A percentile compares a stretch with the other conserved stretches of the same genome.
phyloP scores from a whole-genome alignment of 2,888 invertebrate genomes.

The Hesperia comma region DNA sequence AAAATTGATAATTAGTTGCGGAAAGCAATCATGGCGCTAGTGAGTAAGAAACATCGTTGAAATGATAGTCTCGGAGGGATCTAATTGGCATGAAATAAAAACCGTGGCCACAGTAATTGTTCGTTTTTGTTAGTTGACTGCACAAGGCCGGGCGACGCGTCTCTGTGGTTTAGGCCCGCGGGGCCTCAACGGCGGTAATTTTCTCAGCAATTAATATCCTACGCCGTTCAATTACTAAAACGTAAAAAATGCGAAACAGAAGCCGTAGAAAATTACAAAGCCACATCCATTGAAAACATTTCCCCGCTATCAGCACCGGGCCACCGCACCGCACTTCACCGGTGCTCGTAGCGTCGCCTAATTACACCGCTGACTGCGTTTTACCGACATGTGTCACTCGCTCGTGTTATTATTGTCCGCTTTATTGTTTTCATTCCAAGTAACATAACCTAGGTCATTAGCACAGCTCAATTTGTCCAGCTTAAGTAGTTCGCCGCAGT shows the following conservation, averaged over 20 bases:
- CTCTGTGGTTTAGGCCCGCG: constrained; percentile 73
- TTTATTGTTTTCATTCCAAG: constrained; percentile 34
- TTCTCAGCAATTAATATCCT: constrained; percentile 79
- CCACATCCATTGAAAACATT: constrained; percentile 60
- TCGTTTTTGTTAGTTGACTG: constrained; percentile 66
- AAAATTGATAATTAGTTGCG: constrained; percentile 50
- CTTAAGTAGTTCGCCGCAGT: constrained; percentile 16
- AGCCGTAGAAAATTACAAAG: constrained; percentile 66
- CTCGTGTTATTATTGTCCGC: constrained; percentile 44
- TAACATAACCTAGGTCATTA: constrained; percentile 29
- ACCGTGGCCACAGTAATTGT: constrained; percentile 67
- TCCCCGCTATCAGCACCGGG: constrained; percentile 54
- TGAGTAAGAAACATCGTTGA: constrained; percentile 60
- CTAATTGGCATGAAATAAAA: constrained; percentile 67
- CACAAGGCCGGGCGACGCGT: constrained; percentile 56
- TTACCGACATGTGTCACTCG: constrained; percentile 62
- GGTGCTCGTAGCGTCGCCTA: constrained; percentile 54
- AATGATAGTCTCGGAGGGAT: constrained; percentile 53
- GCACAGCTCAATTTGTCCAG: constrained; percentile 35
- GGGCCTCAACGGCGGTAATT: constrained; percentile 66
- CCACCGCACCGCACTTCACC: constrained; percentile 45
- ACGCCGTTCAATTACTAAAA: constrained; percentile 73
- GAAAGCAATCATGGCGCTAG: constrained; percentile 51
- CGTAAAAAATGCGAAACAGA: constrained; percentile 71
- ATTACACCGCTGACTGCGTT: constrained; percentile 55